Evolutionary conservation across 2,113 vertebrate genomes (phyloP).

Genomic region (Platanista minor): DNA sequence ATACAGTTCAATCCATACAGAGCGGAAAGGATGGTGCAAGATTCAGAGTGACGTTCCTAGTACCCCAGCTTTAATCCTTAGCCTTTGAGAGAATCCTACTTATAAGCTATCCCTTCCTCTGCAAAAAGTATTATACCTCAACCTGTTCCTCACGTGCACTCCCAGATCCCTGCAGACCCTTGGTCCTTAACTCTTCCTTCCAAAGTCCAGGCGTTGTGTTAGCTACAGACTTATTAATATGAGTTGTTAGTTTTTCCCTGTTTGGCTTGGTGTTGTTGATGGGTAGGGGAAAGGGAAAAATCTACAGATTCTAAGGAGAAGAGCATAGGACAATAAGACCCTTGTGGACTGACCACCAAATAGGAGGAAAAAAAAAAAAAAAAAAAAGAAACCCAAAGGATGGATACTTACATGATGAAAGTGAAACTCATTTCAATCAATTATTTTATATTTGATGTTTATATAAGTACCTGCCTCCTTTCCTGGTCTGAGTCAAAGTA

Average conservation of each 20-base stretch:
- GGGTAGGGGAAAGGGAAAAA: background rate
- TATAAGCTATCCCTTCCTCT: background rate
- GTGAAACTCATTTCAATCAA: background rate
- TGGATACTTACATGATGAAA: background rate
- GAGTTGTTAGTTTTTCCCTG: background rate
- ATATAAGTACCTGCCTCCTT: background rate
- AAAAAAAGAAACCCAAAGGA: background rate
- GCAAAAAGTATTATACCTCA: background rate
- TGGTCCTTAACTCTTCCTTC: background rate
- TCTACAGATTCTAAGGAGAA: background rate
- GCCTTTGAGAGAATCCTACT: background rate
- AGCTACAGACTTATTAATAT: background rate
- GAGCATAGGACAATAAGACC: background rate
- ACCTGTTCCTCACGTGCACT: accelerated
- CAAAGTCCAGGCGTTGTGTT: background rate
- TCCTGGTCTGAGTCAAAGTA: background rate
- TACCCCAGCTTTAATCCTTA: background rate
- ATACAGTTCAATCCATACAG: background rate
- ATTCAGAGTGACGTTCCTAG: background rate
- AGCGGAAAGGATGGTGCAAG: background rate
- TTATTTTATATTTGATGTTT: background rate
- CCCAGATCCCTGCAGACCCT: accelerated
- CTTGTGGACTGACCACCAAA: background rate
- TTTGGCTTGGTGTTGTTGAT: background rate
- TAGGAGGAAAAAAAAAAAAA: background rate